A percentile compares a stretch with the other conserved stretches of the same genome.
Evolutionary conservation across 2,888 invertebrate genomes (phyloP).

Genomic region (Chromoteleia sp.): DNA sequence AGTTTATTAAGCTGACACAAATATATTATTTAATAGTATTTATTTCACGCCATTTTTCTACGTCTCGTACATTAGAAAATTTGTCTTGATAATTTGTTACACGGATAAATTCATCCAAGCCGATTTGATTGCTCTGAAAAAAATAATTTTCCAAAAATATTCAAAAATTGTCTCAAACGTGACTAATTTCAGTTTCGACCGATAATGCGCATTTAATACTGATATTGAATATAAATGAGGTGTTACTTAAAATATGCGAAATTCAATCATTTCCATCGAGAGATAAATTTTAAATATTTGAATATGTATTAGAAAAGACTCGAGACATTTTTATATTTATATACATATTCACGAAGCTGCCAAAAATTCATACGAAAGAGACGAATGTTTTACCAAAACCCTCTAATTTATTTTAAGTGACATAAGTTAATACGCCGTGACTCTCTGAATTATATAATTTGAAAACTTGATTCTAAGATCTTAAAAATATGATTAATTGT

Average conservation of each 20-base stretch:
- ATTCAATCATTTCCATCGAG: constrained; percentile 28
- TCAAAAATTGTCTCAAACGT: neutral
- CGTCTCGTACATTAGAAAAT: too few relatives aligned
- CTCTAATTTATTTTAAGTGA: constrained; percentile 17
- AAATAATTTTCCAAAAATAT: neutral
- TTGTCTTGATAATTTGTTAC: too few relatives aligned
- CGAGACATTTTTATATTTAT: constrained; percentile 13
- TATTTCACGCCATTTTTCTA: too few relatives aligned
- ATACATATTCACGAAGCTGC: constrained; percentile 43
- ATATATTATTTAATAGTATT: too few relatives aligned
- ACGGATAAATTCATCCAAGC: too few relatives aligned
- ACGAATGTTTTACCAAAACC: constrained; percentile 10
- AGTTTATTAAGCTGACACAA: too few relatives aligned
- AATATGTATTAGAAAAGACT: constrained; percentile 49
- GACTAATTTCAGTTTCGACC: neutral
- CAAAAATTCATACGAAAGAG: constrained; percentile 16
- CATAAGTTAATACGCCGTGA: neutral
- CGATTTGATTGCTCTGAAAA: too few relatives aligned
- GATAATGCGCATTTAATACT: neutral
- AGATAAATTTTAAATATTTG: constrained; percentile 40
- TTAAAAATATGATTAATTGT: constrained; percentile 31
- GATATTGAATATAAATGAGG: constrained; percentile 28
- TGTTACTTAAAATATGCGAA: constrained; percentile 35
- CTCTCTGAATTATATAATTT: constrained; percentile 13
- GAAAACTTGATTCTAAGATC: neutral